These are phyloP conservation scores for Zaprionus nigranus DNA, from an alignment of 1,140 invertebrate genomes.

Conservation along the genomic window DNA sequence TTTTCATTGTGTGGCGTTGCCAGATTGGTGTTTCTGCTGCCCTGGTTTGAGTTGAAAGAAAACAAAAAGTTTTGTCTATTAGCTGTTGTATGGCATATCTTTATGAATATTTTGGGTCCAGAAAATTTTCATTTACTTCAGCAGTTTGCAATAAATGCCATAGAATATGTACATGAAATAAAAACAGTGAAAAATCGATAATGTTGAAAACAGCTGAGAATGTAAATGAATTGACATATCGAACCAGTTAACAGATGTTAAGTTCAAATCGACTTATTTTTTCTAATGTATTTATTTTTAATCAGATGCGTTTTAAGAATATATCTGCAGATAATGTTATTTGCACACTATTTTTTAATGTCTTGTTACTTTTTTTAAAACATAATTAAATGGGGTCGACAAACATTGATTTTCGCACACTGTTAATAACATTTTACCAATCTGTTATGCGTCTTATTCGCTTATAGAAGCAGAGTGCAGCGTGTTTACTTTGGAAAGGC, in stretches of 20 bases:
- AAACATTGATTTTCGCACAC: neutral
- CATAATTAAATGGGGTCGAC: neutral
- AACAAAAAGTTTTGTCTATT: neutral
- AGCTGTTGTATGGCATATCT: neutral
- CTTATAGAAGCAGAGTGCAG: neutral
- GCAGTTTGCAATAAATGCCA: neutral
- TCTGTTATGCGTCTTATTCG: constrained; percentile 11
- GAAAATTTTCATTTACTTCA: neutral
- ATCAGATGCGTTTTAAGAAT: neutral
- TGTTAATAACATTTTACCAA: constrained; percentile 16
- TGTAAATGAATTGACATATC: neutral
- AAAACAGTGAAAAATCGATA: constrained; percentile 5
- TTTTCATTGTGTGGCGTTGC: constrained; percentile 6
- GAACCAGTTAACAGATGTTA: neutral
- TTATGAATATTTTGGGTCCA: neutral
- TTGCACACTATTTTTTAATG: neutral
- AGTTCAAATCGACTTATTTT: neutral
- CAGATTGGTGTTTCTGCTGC: neutral
- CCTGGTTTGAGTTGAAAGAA: neutral
- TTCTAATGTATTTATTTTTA: neutral
- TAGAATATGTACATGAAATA: neutral
- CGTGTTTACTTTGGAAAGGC: neutral
- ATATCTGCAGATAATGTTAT: neutral
- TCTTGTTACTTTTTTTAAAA: neutral
- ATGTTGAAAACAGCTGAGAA: constrained; percentile 6